Evolutionary conservation across 2,888 invertebrate genomes (phyloP), one percentile per base, ranked within the genome.

Genomic region (Chalcosyrphus nemorum): DNA sequence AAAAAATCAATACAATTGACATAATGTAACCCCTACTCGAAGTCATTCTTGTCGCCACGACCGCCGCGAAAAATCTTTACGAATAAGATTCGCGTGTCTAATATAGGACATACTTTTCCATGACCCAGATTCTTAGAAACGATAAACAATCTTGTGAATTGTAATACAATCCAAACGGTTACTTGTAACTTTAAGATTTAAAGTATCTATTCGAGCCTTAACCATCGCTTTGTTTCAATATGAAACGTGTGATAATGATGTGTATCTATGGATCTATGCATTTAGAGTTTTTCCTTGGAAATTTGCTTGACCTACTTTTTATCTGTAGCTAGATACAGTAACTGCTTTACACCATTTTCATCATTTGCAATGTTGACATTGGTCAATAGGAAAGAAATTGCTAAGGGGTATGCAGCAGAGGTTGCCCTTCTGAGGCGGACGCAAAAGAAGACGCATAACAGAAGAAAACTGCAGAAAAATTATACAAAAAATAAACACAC

Each of bases 51-150:
- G 35, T n/a, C 19, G 19, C 9, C 19, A 11, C 4, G 24, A 24
- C 24, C 24, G 2, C 24, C 24, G n/a, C n/a, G n/a, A n/a, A n/a
- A n/a, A n/a, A n/a, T n/a, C 24, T 24, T 4, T 29, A 1, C 5
- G 27, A 35, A 56, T n/a, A 61, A 27, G 17, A 45, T 61, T 57
- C 57, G 45, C 57, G 68, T 68, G 68, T 27, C 29, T 4, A 32
- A 43, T 24, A 32, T 11, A 56, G 65, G 9, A 15, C n/a, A 6
- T 27, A 9, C 21, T 13, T 5, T 41, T 43, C 54, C 54, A 54
- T 70, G 68, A 56, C 68, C 56, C 43, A 70, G 45, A 57, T 70
- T 70, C 21, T n/a, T 29, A 21, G 54, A 56, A 68, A 57, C 45
- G 47, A 17, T 32, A 3, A 21, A 32, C 56, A 24, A 38, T 2